These are phyloP conservation scores for Xenus cinereus DNA, from an alignment of 2,113 vertebrate genomes.

Conservation along the genomic window DNA sequence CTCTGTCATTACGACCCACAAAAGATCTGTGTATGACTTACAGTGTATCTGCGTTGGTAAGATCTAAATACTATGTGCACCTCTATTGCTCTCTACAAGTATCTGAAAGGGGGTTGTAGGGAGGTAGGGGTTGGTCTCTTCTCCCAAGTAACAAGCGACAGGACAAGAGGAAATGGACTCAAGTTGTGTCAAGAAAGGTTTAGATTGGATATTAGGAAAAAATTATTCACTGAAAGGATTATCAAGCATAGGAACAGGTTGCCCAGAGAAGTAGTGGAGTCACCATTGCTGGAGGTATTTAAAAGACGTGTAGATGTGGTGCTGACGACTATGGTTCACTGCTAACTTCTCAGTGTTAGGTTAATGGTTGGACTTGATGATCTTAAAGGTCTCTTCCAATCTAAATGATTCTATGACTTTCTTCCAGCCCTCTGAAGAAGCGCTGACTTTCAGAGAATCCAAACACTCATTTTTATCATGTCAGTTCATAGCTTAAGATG, in stretches of 20 bases:
- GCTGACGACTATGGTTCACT: background rate
- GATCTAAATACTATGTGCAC: background rate
- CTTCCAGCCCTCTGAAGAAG: background rate
- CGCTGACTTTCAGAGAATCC: background rate
- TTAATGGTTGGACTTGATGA: background rate
- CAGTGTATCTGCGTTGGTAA: fast-evolving
- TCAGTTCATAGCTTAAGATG: background rate
- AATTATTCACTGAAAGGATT: background rate
- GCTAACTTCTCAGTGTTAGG: background rate
- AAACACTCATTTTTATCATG: background rate
- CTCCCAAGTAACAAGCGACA: background rate
- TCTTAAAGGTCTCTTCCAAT: background rate
- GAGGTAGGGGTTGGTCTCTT: background rate
- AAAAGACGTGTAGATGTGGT: background rate
- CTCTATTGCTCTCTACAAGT: background rate
- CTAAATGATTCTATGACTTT: background rate
- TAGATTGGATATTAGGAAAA: no score
- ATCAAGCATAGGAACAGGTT: background rate
- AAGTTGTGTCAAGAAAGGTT: background rate
- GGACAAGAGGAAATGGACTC: background rate
- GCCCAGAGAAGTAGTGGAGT: background rate
- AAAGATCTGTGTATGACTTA: background rate
- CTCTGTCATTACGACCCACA: background rate
- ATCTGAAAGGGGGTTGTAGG: background rate
- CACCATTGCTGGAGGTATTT: background rate